Base-by-base conservation (phyloP, 1,140 invertebrate species). In the Sinella curviseta region DNA sequence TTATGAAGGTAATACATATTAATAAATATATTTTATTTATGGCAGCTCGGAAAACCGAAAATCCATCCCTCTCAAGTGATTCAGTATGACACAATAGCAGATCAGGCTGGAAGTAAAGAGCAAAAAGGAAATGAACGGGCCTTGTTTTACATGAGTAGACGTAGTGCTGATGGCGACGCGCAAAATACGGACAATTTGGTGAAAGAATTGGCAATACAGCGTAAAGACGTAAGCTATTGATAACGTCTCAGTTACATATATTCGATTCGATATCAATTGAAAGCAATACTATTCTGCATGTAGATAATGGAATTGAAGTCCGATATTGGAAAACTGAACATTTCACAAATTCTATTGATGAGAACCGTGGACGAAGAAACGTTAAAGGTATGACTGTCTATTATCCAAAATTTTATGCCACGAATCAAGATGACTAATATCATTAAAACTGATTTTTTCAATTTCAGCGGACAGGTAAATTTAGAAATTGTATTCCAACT, bases 301-400 rank as follows among this genome's bases (percentile, higher is more conserved):
- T 35, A 80, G 79, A 80, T 80, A 17, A 16, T 54, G 26, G 48
- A 77, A 48, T 33, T 80, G 33, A 54, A 76, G 54, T 31, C 76
- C 0, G 57, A 77, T n/a, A 39, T 80, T 26, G 34, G 4, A 0
- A 80, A 77, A 39, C 75, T 80, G 4, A 80, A 80, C 67, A 65
- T 80, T 24, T 80, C 79, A n/a, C 79, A 80, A 34, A 36, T 80
- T 35, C 24, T 80, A n/a, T 17, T 80, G n/a, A 30, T 73, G 48
- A 33, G 79, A 35, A 77, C 79, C 17, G 70, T 80, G 39, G 76
- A 80, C 33, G 79, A 77, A 2, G 79, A 80, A 77, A 80, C 79
- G 35, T 76, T 80, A 55, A 80, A 80, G 65, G 74, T 76, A 48
- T 26, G 28, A 31, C 0, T 55, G 1, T 75, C 26, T 24, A 67